Evolutionary conservation across 2,113 vertebrate genomes (phyloP), one percentile per base, ranked within the genome.

Genomic region (Prolemur simus): DNA sequence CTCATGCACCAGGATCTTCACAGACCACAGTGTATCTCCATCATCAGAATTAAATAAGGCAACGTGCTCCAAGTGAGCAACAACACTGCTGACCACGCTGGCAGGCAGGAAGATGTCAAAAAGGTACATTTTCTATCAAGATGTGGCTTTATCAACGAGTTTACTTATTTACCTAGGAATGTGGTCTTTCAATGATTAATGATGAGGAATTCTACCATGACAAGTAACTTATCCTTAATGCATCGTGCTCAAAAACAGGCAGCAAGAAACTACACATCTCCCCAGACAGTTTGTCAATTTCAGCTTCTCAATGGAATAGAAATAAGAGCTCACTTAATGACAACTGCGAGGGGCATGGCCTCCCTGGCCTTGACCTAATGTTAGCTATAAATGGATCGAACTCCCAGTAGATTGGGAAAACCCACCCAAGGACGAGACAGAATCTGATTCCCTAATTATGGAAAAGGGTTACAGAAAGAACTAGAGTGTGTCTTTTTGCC

Each of bases 311-410:
- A 83, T 6, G 58, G 96, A 89, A 93, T 21, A 97, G 96, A 97
- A 97, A 56, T 94, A 76, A 96, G 87, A 96, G 92, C 91, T 96
- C 45, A 52, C 87, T 93, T 93, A 93, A 91, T 71, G 96, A 95
- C 91, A 93, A 85, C 80, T 45, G 87, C 0, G 5, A 74, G 60
- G 89, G 91, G 83, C 80, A 18, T 0, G 34, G 89, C 56, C 91
- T 85, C 81, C 92, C 81, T 56, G 73, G 90, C 85, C 88, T 83
- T 89, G 96, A 89, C 92, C 92, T 96, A 56, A 87, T 34, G 73
- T 87, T 96, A 94, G 84, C 94, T 93, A 63, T 76, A 87, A 96
- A 77, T 93, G 95, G 91, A 90, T 8, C 52, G 52, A 89, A 73
- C 47, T 81, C 87, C 88, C 64, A 45, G 39, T 4, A 71, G 56